Evolutionary conservation across 1,140 invertebrate species (phyloP).

Genomic region (Bombyx mori): DNA sequence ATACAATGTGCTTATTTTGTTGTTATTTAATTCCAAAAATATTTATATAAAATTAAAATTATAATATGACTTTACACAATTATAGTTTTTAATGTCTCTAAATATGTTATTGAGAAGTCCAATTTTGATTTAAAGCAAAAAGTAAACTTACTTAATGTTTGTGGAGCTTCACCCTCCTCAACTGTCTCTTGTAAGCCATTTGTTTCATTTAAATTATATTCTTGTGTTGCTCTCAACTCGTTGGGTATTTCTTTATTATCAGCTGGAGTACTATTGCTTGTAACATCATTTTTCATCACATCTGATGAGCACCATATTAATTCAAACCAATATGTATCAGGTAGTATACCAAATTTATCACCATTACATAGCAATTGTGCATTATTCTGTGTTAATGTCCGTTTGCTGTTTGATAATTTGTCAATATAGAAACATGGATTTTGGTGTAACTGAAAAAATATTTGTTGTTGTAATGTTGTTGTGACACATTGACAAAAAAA

Average conservation of each 20-base stretch:
- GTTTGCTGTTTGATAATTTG: conserved; percentile 20
- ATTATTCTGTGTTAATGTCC: conserved; percentile 28
- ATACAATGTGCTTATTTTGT: too few relatives aligned
- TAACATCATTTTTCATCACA: conserved; percentile 4
- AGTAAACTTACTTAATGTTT: too few relatives aligned
- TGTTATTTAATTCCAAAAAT: too few relatives aligned
- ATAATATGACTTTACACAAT: too few relatives aligned
- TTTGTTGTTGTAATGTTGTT: not conserved
- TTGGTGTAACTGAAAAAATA: conserved; percentile 40
- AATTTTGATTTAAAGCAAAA: too few relatives aligned
- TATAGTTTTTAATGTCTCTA: too few relatives aligned
- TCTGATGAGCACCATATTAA: conserved; percentile 17
- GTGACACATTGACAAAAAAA: not conserved
- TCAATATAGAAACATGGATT: conserved; percentile 52
- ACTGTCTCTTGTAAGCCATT: too few relatives aligned
- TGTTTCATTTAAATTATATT: too few relatives aligned
- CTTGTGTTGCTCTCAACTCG: too few relatives aligned
- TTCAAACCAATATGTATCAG: conserved; percentile 43
- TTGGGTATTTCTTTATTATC: not conserved
- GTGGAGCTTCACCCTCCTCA: too few relatives aligned
- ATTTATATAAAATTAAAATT: too few relatives aligned
- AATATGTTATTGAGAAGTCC: too few relatives aligned
- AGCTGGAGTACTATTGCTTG: not conserved
- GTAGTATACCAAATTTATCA: conserved; percentile 48
- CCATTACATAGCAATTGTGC: conserved; percentile 25